phyloP scores from a whole-genome alignment of 2,888 invertebrate genomes.

The Meganola albula region DNA sequence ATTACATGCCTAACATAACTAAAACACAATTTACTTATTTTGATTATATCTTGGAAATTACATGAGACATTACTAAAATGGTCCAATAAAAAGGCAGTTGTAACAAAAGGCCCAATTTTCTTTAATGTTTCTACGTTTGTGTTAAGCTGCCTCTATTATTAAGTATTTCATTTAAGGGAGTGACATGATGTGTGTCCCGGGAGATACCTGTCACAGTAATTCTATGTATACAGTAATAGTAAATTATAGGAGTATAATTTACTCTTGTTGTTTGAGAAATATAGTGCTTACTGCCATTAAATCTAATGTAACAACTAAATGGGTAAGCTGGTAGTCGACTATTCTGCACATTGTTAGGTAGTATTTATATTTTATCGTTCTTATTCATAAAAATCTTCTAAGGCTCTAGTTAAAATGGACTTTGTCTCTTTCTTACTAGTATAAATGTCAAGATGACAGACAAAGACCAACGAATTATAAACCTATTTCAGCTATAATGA shows the following conservation, averaged over 20 bases:
- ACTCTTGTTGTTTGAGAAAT: constrained; percentile 46
- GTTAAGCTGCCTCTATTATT: constrained; percentile 63
- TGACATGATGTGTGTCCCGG: constrained; percentile 49
- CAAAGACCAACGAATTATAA: too few species aligned
- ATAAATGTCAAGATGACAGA: too few species aligned
- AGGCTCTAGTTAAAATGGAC: too few species aligned
- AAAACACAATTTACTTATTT: constrained; percentile 20
- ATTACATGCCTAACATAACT: constrained; percentile 8
- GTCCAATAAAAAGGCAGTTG: constrained; percentile 41
- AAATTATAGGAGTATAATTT: constrained; percentile 46
- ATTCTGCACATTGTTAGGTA: too few species aligned
- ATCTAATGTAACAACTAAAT: too few species aligned
- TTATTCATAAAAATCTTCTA: too few species aligned
- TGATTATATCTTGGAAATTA: constrained; percentile 24
- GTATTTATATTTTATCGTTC: too few species aligned
- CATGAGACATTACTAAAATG: constrained; percentile 23
- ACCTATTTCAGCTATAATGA: too few species aligned
- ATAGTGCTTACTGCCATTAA: constrained; percentile 33
- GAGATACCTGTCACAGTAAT: constrained; percentile 71
- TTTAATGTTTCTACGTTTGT: constrained; percentile 45
- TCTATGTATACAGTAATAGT: constrained; percentile 44
- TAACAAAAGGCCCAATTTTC: constrained; percentile 47
- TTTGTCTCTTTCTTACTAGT: too few species aligned
- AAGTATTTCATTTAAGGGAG: constrained; percentile 68
- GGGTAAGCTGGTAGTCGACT: too few species aligned